Conservation (phyloP, 2,113 vertebrate species). For the Pelecanoides urinatrix region DNA sequence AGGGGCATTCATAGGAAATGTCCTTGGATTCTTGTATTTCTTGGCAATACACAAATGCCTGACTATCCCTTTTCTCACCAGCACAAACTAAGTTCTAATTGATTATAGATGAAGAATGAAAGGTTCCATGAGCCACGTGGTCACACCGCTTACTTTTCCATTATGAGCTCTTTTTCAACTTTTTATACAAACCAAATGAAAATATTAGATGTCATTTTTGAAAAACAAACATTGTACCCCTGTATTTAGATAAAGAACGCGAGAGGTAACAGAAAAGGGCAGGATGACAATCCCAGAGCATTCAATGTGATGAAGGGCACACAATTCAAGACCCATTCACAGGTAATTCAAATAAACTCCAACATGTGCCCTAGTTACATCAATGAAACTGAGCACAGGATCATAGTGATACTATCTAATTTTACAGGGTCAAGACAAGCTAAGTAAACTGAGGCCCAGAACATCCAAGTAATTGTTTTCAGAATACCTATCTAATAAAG, state of each 20-base stretch:
- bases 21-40: constrained; percentile 47
- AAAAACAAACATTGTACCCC: background rate
- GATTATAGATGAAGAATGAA: background rate
- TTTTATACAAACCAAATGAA: background rate
- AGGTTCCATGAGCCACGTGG: background rate
- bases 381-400: background rate
- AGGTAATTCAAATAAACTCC: background rate
- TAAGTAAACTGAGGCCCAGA: background rate
- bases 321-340: background rate
- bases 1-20: constrained; percentile 47
- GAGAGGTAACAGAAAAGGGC: background rate
- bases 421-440: background rate
- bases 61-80: constrained; percentile 39
- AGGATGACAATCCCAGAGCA: background rate
- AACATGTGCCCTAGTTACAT: background rate
- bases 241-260: background rate
- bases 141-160: background rate
- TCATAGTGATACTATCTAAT: background rate
- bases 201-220: background rate
- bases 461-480: background rate
- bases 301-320: background rate
- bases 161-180: background rate
- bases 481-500: background rate
- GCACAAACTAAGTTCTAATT: background rate
- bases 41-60: constrained; percentile 45